Base-by-base conservation (phyloP, 2,797 vertebrate genomes). In the Myripristis jacobus region DNA sequence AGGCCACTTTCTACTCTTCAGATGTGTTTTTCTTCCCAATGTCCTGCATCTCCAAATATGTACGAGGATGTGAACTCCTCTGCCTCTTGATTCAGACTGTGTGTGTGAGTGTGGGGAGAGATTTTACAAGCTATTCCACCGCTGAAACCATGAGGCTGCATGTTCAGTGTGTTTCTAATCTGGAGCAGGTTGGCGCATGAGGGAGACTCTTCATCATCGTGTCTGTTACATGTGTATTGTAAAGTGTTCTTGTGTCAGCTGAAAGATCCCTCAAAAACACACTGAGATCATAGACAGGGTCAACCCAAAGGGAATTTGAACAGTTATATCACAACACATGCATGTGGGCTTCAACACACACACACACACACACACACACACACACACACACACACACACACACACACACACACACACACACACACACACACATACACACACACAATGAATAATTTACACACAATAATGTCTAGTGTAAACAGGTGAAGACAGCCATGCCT, bases 211-310 rank as follows among this genome's bases (percentile, higher is more conserved):
- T 70, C 70, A 62, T 58, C 50, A 31, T 48, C 51, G 54, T 65
- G 56, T 53, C 47, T 54, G 48, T 66, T 41, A 10, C 27, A 34
- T 11, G 15, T 83, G 60, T 70, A 64, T 82, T 78, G 66, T 21
- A 69, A 65, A 61, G 55, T 70, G 56, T 72, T 80, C 59, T 57
- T 75, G 83, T 84, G 83, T 86, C 83, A 86, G 75, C 71, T 80
- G 38, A 43, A 74, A 61, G 52, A 71, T 71, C 62, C 51, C 65
- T 59, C 58, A 52, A 15, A 44, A 73, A 57, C 47, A 41, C 53
- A 64, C 46, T 75, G 75, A 84, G 67, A 68, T 82, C 70, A 87
- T 74, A 47, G 22, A 3, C 48, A 47, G 47, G 65, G 54, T 67
- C 66, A 57, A 79, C 64, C 58, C 48, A 15, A 25, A 46, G 79